Conservation (phyloP, 2,113 vertebrate species). For the Sialia sialis region DNA sequence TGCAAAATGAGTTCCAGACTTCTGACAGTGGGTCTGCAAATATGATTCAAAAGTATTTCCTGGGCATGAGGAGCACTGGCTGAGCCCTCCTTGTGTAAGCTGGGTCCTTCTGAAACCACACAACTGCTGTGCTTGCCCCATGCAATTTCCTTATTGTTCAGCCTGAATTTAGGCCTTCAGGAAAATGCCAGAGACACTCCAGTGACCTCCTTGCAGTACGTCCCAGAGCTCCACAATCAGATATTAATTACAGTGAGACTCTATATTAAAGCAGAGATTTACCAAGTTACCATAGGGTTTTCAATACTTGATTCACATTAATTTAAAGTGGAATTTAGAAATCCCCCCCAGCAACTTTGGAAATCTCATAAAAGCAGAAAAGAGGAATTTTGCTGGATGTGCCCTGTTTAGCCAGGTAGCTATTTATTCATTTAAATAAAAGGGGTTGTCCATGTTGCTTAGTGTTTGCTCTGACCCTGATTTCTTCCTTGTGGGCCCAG, state of each 20-base stretch:
- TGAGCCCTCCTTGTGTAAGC: background rate
- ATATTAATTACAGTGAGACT: conserved; percentile 44
- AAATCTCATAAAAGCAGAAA: background rate
- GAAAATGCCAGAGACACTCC: background rate
- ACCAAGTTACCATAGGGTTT: conserved; percentile 1
- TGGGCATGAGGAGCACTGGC: background rate
- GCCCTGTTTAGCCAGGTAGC: background rate
- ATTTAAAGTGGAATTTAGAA: conserved; percentile 39
- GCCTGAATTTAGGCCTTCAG: background rate
- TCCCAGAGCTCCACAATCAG: conserved; percentile 12
- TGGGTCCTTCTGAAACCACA: background rate
- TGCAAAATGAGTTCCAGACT: background rate
- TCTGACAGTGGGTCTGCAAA: background rate
- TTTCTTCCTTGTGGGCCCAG: background rate
- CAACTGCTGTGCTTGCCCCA: background rate
- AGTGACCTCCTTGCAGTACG: background rate
- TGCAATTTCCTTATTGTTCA: background rate
- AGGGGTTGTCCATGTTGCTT: background rate
- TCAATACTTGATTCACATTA: conserved; percentile 6
- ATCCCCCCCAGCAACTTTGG: background rate
- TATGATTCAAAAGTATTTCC: background rate
- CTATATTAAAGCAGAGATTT: conserved; percentile 40
- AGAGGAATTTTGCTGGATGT: background rate
- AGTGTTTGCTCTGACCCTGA: background rate
- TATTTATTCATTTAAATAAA: background rate